Evolutionary conservation across 2,888 invertebrate species (phyloP).

Genomic region (Aphelenchoides bicaudatus): DNA sequence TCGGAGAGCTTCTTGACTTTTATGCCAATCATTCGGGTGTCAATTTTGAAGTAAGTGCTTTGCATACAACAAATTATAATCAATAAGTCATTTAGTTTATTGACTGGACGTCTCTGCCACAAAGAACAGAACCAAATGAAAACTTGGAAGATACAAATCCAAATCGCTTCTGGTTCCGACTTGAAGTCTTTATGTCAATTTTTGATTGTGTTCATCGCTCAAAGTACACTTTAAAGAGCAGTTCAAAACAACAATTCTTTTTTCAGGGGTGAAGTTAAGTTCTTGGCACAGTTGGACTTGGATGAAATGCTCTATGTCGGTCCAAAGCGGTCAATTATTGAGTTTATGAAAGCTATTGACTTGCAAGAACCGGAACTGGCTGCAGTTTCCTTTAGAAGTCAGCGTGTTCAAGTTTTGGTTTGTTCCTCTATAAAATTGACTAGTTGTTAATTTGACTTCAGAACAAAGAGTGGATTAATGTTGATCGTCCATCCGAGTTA

Average conservation of each 20-base stretch:
- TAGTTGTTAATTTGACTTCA: too few species aligned
- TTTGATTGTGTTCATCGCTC: slow-evolving; percentile 31
- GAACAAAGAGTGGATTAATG: slow-evolving; percentile 6
- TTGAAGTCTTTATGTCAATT: slow-evolving; percentile 30
- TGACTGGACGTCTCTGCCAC: slow-evolving; percentile 19
- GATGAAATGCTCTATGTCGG: slow-evolving; percentile 26
- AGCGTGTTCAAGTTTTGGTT: slow-evolving; percentile 12
- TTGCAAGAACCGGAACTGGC: slow-evolving; percentile 17
- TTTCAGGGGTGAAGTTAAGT: slow-evolving; percentile 26
- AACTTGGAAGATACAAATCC: slow-evolving; percentile 14
- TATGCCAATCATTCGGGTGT: slow-evolving; percentile 17
- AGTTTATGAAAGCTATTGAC: slow-evolving; percentile 17
- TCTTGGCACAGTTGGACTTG: slow-evolving; percentile 26
- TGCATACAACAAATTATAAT: too few species aligned
- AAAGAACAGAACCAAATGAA: not conserved
- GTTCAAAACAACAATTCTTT: not conserved
- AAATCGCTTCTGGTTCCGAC: slow-evolving; percentile 25
- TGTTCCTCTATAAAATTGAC: not conserved
- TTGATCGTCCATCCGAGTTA: slow-evolving; percentile 10
- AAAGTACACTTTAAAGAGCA: slow-evolving; percentile 17
- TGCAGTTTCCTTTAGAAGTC: slow-evolving; percentile 20
- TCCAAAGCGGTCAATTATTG: slow-evolving; percentile 14
- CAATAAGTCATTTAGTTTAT: too few species aligned
- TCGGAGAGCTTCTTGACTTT: slow-evolving; percentile 17
- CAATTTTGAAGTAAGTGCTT: too few species aligned